Percentiles rank a stretch among this genome's conserved stretches.
These are phyloP conservation scores for Heliconius hermathena DNA, from an alignment of 1,140 invertebrate species.

Conservation along the genomic window DNA sequence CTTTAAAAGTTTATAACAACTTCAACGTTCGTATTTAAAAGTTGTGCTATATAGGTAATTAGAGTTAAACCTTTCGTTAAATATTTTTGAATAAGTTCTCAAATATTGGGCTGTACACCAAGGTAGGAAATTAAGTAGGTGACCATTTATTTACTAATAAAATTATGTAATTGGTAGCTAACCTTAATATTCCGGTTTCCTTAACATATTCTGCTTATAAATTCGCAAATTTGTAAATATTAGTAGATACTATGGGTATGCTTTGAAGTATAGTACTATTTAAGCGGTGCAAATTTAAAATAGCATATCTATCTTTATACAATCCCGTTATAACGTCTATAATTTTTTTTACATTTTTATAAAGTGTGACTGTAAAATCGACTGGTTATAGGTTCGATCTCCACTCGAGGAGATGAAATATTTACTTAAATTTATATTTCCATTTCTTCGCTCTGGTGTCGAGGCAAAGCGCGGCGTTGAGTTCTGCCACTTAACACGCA, in stretches of 20 bases:
- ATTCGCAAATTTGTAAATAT: constrained; percentile 16
- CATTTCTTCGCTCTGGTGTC: too few species aligned
- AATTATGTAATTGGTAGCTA: constrained; percentile 48
- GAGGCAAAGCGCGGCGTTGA: too few species aligned
- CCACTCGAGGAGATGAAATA: too few species aligned
- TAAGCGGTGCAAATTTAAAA: not conserved
- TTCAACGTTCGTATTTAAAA: not conserved
- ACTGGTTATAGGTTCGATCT: too few species aligned
- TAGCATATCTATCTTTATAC: not conserved
- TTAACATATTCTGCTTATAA: constrained; percentile 26
- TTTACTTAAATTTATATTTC: too few species aligned
- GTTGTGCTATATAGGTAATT: not conserved
- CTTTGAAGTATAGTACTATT: not conserved
- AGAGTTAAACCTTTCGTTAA: not conserved
- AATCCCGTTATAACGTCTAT: too few species aligned
- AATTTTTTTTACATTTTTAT: not conserved
- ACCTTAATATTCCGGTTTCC: constrained; percentile 40
- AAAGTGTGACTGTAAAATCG: not conserved
- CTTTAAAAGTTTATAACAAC: not conserved
- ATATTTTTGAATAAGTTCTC: not conserved
- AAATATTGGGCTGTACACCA: not conserved
- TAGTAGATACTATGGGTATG: not conserved
- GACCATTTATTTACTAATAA: constrained; percentile 42
- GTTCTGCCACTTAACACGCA: too few species aligned
- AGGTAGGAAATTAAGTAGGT: constrained; percentile 26